Evolutionary conservation across 2,888 invertebrate species (phyloP).

Genomic region (Malachius bipustulatus): DNA sequence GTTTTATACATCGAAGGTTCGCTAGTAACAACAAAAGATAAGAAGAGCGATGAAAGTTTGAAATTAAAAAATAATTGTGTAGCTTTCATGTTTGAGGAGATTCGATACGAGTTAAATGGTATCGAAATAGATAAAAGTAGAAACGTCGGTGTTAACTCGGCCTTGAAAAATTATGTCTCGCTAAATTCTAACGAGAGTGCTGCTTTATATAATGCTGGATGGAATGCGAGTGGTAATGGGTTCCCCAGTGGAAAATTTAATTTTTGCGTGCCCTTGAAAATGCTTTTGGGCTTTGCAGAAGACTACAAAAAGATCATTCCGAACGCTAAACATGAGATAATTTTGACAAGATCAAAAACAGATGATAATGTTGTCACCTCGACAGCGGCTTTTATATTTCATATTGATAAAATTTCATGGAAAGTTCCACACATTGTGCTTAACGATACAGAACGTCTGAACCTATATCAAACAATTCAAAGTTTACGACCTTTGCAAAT

Average conservation of each 20-base stretch:
- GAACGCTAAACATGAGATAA: no score
- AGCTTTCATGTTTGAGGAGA: constrained; percentile 27
- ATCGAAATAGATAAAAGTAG: constrained; percentile 26
- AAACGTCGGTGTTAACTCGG: constrained; percentile 26
- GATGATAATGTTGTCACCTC: no score
- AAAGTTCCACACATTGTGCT: constrained; percentile 18
- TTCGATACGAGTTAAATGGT: constrained; percentile 29
- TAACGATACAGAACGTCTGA: constrained; percentile 18
- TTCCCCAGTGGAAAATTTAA: no score
- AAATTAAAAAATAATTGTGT: constrained; percentile 23
- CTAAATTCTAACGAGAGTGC: constrained; percentile 21
- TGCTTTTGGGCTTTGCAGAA: no score
- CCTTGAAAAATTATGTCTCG: constrained; percentile 28
- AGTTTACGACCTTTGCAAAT: constrained; percentile 12
- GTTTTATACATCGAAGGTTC: no score
- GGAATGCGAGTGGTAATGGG: no score
- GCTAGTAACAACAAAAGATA: no score
- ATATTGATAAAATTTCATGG: constrained; percentile 18
- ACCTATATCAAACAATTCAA: constrained; percentile 14
- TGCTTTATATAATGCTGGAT: no score
- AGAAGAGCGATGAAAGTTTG: no score
- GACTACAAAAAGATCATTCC: no score
- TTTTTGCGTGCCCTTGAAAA: no score
- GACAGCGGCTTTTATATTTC: constrained; percentile 11
- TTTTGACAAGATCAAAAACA: no score